Evolutionary conservation across 53 echinoderm and acorn worm genomes (phyloP).

Genomic region (Zoroaster sp.): DNA sequence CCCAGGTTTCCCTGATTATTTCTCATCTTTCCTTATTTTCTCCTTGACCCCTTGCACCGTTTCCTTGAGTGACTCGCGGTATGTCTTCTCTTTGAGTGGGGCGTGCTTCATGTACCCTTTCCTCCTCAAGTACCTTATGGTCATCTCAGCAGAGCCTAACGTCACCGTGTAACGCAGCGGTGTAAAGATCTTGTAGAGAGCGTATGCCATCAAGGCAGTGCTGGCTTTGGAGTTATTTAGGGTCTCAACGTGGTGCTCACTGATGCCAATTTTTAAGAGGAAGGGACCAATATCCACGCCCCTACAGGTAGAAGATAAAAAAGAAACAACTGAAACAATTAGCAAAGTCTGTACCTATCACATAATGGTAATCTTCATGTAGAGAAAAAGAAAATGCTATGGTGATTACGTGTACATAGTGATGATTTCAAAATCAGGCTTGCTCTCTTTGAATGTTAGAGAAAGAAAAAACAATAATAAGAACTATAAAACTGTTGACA

Average conservation of each 20-base stretch:
- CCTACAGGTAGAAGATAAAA: slow-evolving; percentile 34
- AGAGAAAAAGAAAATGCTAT: no score
- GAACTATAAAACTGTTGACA: no score
- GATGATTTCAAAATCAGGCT: no score
- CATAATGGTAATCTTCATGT: no score
- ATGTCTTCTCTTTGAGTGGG: slow-evolving; percentile 89
- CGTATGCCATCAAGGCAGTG: slow-evolving; percentile 90
- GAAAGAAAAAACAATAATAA: no score
- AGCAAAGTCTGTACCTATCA: no score
- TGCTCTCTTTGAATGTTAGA: no score
- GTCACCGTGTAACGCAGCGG: slow-evolving; percentile 96
- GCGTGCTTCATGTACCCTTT: slow-evolving; percentile 77
- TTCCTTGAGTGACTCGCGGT: slow-evolving; percentile 82
- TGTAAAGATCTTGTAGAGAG: slow-evolving; percentile 93
- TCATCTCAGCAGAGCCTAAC: slow-evolving; percentile 82
- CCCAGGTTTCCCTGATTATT: not conserved
- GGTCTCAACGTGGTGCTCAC: slow-evolving; percentile 75
- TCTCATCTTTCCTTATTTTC: slow-evolving; percentile 39
- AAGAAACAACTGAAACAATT: no score
- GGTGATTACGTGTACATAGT: no score
- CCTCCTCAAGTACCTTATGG: slow-evolving; percentile 72
- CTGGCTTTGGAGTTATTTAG: slow-evolving; percentile 85
- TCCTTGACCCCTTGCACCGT: slow-evolving; percentile 82
- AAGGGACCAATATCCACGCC: slow-evolving; percentile 87
- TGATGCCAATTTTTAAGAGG: slow-evolving; percentile 75